Percentiles rank a stretch among this genome's conserved stretches.
phyloP scores from a whole-genome alignment of 2,797 vertebrate genomes.

The Heliangelus exortis region DNA sequence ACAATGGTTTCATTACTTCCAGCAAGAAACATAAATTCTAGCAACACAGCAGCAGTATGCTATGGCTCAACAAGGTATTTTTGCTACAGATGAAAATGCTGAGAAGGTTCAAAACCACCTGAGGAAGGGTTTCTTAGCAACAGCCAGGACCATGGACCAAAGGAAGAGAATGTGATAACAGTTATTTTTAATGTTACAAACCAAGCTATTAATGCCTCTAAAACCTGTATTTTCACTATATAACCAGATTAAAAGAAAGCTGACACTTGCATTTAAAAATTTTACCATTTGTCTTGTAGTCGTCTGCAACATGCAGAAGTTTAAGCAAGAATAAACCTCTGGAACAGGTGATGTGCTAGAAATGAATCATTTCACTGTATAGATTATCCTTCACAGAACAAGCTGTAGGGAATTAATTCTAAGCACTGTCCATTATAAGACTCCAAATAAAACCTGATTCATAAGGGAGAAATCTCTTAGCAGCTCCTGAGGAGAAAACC shows the following conservation, averaged over 20 bases:
- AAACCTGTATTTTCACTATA: neutral
- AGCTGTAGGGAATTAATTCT: slow-evolving; percentile 9
- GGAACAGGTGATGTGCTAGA: neutral
- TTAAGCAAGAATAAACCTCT: neutral
- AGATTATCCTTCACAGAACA: slow-evolving; percentile 17
- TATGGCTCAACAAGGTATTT: neutral
- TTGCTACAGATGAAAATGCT: slow-evolving; percentile 1
- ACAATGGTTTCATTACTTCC: neutral
- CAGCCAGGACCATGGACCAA: neutral
- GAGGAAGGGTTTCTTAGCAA: slow-evolving; percentile 61
- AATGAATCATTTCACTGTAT: neutral
- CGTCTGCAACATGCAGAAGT: neutral
- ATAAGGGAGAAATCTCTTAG: neutral
- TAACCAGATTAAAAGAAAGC: neutral
- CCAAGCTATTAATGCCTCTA: neutral
- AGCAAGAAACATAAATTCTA: slow-evolving; percentile 3
- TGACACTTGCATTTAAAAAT: neutral
- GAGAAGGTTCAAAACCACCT: slow-evolving; percentile 51
- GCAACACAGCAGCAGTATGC: neutral
- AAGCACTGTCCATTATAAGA: slow-evolving; percentile 5
- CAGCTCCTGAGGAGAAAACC: neutral
- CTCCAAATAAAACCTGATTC: neutral
- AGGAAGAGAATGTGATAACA: neutral
- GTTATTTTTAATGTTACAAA: slow-evolving; percentile 29
- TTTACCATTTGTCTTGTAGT: neutral